Percentiles rank a stretch among this genome's conserved stretches.
These are phyloP conservation scores for Ataeniobius toweri DNA, from an alignment of 2,797 vertebrate species.

Conservation along the genomic window DNA sequence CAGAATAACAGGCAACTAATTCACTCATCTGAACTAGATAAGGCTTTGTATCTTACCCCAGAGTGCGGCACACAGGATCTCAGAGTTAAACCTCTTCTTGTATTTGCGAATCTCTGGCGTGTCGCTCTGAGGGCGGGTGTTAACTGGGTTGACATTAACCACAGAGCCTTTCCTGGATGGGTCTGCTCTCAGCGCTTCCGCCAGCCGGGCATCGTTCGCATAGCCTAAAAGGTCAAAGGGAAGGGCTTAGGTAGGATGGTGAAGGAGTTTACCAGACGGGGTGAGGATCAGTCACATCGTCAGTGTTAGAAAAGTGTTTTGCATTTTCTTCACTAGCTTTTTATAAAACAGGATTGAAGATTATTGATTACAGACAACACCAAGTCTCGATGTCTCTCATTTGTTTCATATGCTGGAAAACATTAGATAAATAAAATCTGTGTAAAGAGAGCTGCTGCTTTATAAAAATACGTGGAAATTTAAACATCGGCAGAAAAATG, in stretches of 20 bases:
- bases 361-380: not conserved
- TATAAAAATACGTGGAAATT: not conserved
- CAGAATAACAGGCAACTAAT: not conserved
- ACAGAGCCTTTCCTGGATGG: conserved; percentile 95
- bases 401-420: not conserved
- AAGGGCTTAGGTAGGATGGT: conserved; percentile 59
- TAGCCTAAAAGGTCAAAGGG: conserved; percentile 83
- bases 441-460: not conserved
- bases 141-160: conserved; percentile 97
- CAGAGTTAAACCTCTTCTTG: conserved; percentile 99
- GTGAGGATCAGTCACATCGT: conserved; percentile 43
- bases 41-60: conserved; percentile 85
- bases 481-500: conserved; percentile 21
- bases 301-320: conserved; percentile 18
- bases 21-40: not conserved
- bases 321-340: not conserved
- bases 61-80: conserved; percentile 96
- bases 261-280: conserved; percentile 44
- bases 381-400: not conserved
- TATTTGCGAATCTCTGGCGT: conserved; percentile 98
- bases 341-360: not conserved
- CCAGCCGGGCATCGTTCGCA: conserved; percentile 89
- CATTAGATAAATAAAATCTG: not conserved
- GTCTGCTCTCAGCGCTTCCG: conserved; percentile 94
- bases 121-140: conserved; percentile 96